These are phyloP conservation scores for Xestia sexstrigata DNA, from an alignment of 2,888 invertebrate genomes.

Conservation along the genomic window DNA sequence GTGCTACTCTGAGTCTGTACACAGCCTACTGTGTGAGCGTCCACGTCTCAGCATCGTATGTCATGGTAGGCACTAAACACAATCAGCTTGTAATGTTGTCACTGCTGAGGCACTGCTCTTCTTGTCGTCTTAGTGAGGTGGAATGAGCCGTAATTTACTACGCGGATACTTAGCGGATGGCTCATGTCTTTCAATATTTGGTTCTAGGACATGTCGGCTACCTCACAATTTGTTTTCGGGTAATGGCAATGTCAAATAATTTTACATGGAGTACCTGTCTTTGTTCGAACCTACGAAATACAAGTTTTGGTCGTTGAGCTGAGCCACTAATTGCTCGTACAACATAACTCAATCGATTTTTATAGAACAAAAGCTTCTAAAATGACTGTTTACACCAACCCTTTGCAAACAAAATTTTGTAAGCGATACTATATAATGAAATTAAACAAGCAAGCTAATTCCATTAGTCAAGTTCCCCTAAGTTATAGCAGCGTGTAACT, in stretches of 20 bases:
- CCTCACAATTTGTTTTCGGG: not conserved
- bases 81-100: not conserved
- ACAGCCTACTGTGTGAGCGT: no score
- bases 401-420: conserved; percentile 40
- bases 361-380: not conserved
- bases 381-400: conserved; percentile 7
- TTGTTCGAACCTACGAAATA: not conserved
- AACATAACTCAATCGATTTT: not conserved
- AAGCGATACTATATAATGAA: conserved; percentile 52
- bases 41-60: no score
- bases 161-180: not conserved
- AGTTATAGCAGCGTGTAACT: conserved; percentile 52
- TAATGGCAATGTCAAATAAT: not conserved
- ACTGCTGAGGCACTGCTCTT: not conserved
- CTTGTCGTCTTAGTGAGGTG: not conserved
- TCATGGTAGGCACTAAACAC: no score
- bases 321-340: not conserved
- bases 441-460: conserved; percentile 61
- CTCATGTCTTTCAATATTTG: not conserved
- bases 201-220: not conserved
- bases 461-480: conserved; percentile 56
- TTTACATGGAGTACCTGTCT: not conserved
- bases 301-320: not conserved
- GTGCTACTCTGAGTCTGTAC: no score
- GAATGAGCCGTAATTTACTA: not conserved